Base-by-base conservation (phyloP, 2,113 vertebrate species). In the Deroptyus accipitrinus region DNA sequence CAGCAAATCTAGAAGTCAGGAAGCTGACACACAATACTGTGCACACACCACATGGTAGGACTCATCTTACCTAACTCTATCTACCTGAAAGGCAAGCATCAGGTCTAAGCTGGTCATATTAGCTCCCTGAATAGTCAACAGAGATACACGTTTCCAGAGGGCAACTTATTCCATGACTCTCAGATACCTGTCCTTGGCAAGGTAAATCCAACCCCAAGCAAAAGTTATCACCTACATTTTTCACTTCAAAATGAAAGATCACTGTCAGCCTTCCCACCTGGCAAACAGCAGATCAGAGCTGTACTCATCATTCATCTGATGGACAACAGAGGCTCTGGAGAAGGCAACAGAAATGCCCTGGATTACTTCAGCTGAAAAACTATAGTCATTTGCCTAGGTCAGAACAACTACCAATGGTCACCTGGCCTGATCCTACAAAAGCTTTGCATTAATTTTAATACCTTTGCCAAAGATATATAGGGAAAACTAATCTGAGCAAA, bases 11-110 rank as follows among this genome's bases (percentile, higher is more conserved):
- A 78, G 73, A 66, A 84, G 73, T 22, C 2, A 0, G 76, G 80
- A 87, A 82, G 94, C 74, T 89, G 96, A 96, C 19, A 96, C 69
- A 13, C 66, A 76, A 87, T n/a, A 75, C 91, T 2, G 2, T 18
- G 73, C 33, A n/a, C 52, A 31, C 69, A 72, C 75, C 93, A 68
- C 80, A 10, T 8, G 89, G 84, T n/a, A 94, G 95, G 95, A 95
- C 87, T 97, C 96, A 92, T 87, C 89, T 97, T 97, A 97, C 96
- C 93, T 87, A 85, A 89, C 74, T 49, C 94, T 91, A 92, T 92
- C 95, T 44, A 95, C 84, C 93, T 91, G 95, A 95, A 93, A 97
- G 91, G 52, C 49, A 94, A 94, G 94, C 91, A 52, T 31, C 91
- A 41, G 69, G 20, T 89, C 94, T 72, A 64, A 57, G 66, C 35